Evolutionary conservation across 1,140 invertebrate genomes (phyloP).

Genomic region (Drosophila yakuba): DNA sequence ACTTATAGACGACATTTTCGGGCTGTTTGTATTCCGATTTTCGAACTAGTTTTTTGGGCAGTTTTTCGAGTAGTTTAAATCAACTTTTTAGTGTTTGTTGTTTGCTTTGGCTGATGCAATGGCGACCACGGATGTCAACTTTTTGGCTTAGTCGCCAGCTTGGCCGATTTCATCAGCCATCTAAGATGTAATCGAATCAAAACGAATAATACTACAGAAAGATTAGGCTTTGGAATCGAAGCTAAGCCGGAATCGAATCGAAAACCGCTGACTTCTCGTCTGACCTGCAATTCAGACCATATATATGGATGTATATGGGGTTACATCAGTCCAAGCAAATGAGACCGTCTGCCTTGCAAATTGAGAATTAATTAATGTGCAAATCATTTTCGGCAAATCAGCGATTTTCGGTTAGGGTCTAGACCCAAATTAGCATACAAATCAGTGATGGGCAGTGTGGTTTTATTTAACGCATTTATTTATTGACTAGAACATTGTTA

Average conservation of each 20-base stretch:
- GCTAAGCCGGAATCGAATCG: not conserved
- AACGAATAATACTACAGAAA: too few species aligned
- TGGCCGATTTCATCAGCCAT: constrained; percentile 45
- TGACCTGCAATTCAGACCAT: constrained; percentile 31
- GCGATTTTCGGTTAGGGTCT: constrained; percentile 22
- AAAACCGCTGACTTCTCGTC: constrained; percentile 31
- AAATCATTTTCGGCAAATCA: constrained; percentile 35
- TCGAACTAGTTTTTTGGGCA: constrained; percentile 53
- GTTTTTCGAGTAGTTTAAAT: constrained; percentile 11
- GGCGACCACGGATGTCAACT: constrained; percentile 13
- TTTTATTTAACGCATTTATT: not conserved
- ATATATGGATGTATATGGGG: constrained; percentile 9
- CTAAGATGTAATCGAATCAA: not conserved
- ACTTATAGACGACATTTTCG: constrained; percentile 30
- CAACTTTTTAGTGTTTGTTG: not conserved
- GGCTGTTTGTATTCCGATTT: constrained; percentile 14
- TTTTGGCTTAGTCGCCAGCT: constrained; percentile 25
- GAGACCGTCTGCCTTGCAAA: constrained; percentile 45
- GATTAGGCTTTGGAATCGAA: constrained; percentile 9
- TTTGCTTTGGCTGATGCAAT: constrained; percentile 61
- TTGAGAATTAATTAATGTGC: constrained; percentile 37
- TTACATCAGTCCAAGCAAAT: constrained; percentile 31
- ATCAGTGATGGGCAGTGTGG: not conserved
- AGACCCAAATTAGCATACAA: constrained; percentile 38
- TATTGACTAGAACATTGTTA: not conserved